phyloP scores from a whole-genome alignment of 2,888 invertebrate genomes.

The Strigamia maritima region DNA sequence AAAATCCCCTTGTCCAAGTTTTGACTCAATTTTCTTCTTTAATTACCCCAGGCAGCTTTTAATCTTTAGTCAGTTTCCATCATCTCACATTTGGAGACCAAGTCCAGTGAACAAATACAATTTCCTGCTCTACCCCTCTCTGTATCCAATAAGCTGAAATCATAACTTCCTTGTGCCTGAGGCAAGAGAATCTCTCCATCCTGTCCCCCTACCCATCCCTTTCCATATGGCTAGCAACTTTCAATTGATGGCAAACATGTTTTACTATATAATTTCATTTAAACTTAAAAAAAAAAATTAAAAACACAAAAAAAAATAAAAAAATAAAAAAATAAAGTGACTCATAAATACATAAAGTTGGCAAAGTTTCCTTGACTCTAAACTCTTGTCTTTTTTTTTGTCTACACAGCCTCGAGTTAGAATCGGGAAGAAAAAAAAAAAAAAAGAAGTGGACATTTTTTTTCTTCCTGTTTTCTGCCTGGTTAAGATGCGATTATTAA shows the following conservation, averaged over 20 bases:
- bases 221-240: neutral
- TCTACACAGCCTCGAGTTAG: neutral
- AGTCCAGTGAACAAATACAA: conserved; percentile 24
- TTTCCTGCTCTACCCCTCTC: conserved; percentile 14
- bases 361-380: neutral
- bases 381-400: neutral
- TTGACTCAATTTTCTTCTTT: neutral
- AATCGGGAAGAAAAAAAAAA: neutral
- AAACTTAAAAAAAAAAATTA: neutral
- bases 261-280: conserved; percentile 20
- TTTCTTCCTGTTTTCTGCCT: neutral
- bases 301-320: neutral
- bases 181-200: neutral
- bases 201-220: neutral
- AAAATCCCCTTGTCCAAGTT: too few relatives aligned
- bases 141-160: conserved; percentile 19
- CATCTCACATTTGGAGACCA: conserved; percentile 10
- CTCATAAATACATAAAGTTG: conserved; percentile 18
- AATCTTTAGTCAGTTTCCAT: conserved; percentile 17
- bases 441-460: neutral
- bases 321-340: neutral
- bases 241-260: neutral
- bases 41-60: conserved; percentile 11
- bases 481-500: neutral
- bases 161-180: conserved; percentile 2